These are phyloP conservation scores for Helicolenus hilgendorfi DNA, from an alignment of 2,797 vertebrate genomes.

Conservation along the genomic window DNA sequence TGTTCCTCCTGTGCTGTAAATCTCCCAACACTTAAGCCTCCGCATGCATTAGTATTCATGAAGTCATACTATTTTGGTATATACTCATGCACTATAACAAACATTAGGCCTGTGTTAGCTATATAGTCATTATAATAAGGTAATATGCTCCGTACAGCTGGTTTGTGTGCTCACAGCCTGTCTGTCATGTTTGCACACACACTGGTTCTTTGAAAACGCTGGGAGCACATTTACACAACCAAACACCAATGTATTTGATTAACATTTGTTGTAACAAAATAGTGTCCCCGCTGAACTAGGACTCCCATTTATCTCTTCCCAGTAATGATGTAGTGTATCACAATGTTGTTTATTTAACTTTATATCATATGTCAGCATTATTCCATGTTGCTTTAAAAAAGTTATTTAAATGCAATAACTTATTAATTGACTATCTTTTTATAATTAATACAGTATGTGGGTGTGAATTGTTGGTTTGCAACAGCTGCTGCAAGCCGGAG, in stretches of 20 bases:
- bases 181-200: slow-evolving; percentile 13
- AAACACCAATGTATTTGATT: not conserved
- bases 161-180: not conserved
- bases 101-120: slow-evolving; percentile 6
- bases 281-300: not conserved
- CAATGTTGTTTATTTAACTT: not conserved
- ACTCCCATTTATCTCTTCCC: not conserved
- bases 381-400: not conserved
- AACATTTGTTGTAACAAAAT: not conserved
- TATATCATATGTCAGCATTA: not conserved
- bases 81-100: slow-evolving; percentile 31
- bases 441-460: not conserved
- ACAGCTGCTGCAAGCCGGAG: not conserved
- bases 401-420: not conserved
- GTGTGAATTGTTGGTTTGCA: not conserved
- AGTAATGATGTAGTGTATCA: not conserved
- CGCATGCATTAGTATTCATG: slow-evolving; percentile 64
- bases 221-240: not conserved
- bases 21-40: slow-evolving; percentile 1
- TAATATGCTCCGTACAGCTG: not conserved
- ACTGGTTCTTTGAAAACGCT: not conserved
- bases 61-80: slow-evolving; percentile 24
- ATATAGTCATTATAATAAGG: slow-evolving; percentile 24
- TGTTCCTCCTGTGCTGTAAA: not conserved
- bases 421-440: not conserved